phyloP scores from a whole-genome alignment of 2,797 vertebrate genomes.

The Tamandua tetradactyla region DNA sequence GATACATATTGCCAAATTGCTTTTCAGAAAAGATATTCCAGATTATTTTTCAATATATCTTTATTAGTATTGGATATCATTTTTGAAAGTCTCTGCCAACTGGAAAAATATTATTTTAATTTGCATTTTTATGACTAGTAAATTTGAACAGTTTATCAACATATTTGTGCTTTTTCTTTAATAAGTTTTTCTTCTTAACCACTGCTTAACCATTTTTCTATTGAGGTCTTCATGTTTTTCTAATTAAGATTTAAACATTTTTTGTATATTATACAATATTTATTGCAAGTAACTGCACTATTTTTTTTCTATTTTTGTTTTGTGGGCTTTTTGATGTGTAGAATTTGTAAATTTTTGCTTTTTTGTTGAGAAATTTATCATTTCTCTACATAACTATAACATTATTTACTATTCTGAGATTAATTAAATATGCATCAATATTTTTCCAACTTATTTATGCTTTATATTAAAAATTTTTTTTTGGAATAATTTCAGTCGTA shows the following conservation, averaged over 20 bases:
- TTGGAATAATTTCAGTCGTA: neutral
- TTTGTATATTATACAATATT: neutral
- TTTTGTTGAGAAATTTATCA: neutral
- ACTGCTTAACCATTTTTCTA: neutral
- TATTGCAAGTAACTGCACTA: neutral
- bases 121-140: neutral
- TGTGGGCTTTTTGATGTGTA: neutral
- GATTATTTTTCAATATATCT: neutral
- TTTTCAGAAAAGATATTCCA: neutral
- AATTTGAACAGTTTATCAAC: neutral
- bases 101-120: neutral
- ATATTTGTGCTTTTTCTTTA: neutral
- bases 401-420: neutral
- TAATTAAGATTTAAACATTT: neutral
- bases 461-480: neutral
- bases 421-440: neutral
- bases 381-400: neutral
- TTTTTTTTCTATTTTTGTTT: neutral
- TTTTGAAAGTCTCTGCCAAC: neutral
- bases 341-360: neutral
- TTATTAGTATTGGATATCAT: neutral
- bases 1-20: neutral
- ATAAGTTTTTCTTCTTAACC: neutral
- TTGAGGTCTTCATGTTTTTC: neutral
- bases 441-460: neutral